Evolutionary conservation across 2,888 invertebrate genomes (phyloP).

Genomic region (Temnothorax rugatulus): DNA sequence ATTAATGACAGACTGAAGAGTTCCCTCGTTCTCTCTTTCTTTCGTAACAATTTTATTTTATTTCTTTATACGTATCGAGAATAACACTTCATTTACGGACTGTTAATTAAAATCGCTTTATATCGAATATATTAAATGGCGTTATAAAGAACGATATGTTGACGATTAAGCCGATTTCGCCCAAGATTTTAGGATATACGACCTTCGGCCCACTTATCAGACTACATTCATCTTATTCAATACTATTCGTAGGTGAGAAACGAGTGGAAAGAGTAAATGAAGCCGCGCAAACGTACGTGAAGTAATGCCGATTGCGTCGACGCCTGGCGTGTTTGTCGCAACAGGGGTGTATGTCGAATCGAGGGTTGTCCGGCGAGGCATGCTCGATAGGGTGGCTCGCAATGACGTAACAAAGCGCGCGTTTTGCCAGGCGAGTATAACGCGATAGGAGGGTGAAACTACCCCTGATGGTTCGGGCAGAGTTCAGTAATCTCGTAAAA

Average conservation of each 20-base stretch:
- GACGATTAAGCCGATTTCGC: neutral
- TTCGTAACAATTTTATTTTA: neutral
- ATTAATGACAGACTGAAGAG: neutral
- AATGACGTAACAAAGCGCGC: slow-evolving; percentile 86
- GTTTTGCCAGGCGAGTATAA: slow-evolving; percentile 83
- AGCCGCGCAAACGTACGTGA: slow-evolving; percentile 38
- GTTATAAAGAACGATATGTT: neutral
- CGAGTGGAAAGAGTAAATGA: neutral
- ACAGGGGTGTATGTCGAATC: slow-evolving; percentile 79
- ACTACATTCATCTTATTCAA: neutral
- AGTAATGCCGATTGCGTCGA: slow-evolving; percentile 81
- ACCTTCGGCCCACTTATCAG: neutral
- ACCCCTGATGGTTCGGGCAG: slow-evolving; percentile 59
- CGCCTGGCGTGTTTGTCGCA: slow-evolving; percentile 83
- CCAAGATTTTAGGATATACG: neutral
- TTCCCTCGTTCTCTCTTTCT: neutral
- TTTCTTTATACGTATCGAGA: neutral
- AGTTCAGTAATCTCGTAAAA: slow-evolving; percentile 46
- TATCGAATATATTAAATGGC: neutral
- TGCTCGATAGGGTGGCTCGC: slow-evolving; percentile 77
- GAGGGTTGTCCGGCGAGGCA: slow-evolving; percentile 74
- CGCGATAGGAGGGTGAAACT: slow-evolving; percentile 29
- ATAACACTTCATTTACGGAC: neutral
- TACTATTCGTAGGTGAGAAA: neutral
- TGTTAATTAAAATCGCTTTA: neutral